Evolutionary conservation across 2,888 invertebrate species (phyloP), one percentile per base, ranked within the genome.

Genomic region (Diaprepes abbreviatus): DNA sequence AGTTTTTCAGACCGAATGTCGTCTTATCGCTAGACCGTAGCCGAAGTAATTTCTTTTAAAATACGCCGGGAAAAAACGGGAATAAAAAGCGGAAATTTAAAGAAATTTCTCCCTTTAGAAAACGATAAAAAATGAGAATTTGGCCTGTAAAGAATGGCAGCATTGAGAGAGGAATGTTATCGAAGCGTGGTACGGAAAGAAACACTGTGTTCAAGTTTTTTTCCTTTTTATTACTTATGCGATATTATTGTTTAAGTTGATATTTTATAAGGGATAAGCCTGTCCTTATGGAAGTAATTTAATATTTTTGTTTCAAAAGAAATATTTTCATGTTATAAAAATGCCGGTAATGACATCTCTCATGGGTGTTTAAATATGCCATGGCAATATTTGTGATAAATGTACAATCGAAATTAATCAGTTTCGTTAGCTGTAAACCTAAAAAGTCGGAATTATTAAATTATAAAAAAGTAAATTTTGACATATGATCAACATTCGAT

Each of bases 71-170:
- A 28, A 28, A 50, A 50, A 28, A 24, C 40, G 16, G 28, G 28
- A 50, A 28, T 31, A 50, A 50, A 50, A 28, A n/a, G 14, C 17
- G 48, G 48, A 50, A 50, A 28, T 50, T 50, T 50, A 50, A 50
- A 50, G 48, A 28, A 50, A 45, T 45, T 21, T 28, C 28, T 28
- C 48, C 48, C 28, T 50, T 50, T 28, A 50, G 48, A 50, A 50
- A 43, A 28, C 28, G 48, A 50, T 50, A 50, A 50, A 50, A 50
- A 50, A 50, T 50, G 48, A 21, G 28, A 28, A 50, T 50, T 50
- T 16, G 28, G 14, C 24, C 28, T 10, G 45, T 50, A 50, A 50
- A 50, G 48, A 50, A 50, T 45, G 45, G 45, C 45, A 45, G 24
- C 12, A 12, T 50, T 21, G 48, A 50, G 35, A n/a, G 16, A 50